Evolutionary conservation across 2,113 vertebrate genomes (phyloP).

Genomic region (Salvator merianae): DNA sequence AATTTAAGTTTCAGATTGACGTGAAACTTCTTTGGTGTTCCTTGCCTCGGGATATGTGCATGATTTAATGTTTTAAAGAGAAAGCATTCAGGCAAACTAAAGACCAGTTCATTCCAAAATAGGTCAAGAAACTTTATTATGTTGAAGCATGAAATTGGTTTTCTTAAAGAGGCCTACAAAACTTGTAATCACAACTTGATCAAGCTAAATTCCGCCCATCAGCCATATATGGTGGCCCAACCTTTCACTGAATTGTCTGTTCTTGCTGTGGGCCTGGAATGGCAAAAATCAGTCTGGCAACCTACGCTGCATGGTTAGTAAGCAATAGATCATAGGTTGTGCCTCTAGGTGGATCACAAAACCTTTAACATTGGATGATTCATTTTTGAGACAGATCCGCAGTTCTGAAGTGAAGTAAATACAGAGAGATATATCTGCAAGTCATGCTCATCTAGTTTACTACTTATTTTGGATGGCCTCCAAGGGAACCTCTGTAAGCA

Average conservation of each 20-base stretch:
- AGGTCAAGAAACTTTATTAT: constrained; percentile 2
- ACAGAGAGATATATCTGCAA: too few species aligned
- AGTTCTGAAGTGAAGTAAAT: too few species aligned
- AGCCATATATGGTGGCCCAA: background rate
- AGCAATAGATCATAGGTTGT: background rate
- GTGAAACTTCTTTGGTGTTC: background rate
- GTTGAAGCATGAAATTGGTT: constrained; percentile 8
- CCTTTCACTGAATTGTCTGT: background rate
- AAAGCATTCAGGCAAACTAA: background rate
- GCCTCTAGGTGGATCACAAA: too few species aligned
- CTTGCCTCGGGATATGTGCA: background rate
- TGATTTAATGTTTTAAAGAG: background rate
- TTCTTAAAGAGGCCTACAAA: background rate
- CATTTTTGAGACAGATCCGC: too few species aligned
- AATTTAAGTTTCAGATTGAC: background rate
- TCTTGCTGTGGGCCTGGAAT: background rate
- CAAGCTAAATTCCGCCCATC: background rate
- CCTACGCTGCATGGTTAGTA: background rate
- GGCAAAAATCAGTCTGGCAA: background rate
- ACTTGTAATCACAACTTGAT: background rate
- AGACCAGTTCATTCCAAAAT: constrained; percentile 3
- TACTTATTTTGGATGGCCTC: background rate
- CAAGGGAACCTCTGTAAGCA: too few species aligned
- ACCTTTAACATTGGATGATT: too few species aligned
- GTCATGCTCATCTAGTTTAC: background rate